Conservation (phyloP, 2,113 vertebrate genomes). For the Oxyura jamaicensis region DNA sequence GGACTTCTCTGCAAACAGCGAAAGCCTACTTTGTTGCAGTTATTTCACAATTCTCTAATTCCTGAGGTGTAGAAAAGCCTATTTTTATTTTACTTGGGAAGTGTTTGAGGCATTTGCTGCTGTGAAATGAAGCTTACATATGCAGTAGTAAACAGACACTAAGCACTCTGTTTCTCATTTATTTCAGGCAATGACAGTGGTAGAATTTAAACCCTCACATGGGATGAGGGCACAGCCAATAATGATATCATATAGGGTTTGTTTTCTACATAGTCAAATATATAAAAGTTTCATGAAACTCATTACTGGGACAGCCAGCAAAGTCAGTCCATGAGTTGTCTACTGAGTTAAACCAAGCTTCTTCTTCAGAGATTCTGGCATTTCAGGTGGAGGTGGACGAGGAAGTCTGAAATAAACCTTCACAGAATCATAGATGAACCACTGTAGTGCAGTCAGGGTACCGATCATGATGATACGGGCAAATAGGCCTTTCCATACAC, state of each 20-base stretch:
- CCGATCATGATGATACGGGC: constrained; percentile 99
- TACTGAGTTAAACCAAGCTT: constrained; percentile 94
- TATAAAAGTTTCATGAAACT: constrained; percentile 81
- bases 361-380: constrained; percentile 99
- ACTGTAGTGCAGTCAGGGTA: constrained; percentile 96
- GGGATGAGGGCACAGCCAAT: constrained; percentile 70
- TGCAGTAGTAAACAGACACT: constrained; percentile 56
- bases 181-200: constrained; percentile 76
- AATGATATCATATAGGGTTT: constrained; percentile 69
- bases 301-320: constrained; percentile 73
- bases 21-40: background rate
- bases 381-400: constrained; percentile 97
- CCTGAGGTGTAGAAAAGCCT: background rate
- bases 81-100: background rate
- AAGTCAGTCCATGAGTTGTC: constrained; percentile 76
- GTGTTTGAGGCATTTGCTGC: constrained; percentile 10
- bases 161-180: constrained; percentile 73
- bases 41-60: background rate
- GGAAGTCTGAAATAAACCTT: constrained; percentile 99
- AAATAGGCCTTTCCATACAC: constrained; percentile 97
- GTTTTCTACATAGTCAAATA: constrained; percentile 78
- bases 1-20: background rate
- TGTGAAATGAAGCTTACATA: constrained; percentile 42
- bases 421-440: constrained; percentile 99
- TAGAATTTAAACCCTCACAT: constrained; percentile 65